Conservation (phyloP, 2,797 vertebrate genomes). For the Acanthurus leucopareius region DNA sequence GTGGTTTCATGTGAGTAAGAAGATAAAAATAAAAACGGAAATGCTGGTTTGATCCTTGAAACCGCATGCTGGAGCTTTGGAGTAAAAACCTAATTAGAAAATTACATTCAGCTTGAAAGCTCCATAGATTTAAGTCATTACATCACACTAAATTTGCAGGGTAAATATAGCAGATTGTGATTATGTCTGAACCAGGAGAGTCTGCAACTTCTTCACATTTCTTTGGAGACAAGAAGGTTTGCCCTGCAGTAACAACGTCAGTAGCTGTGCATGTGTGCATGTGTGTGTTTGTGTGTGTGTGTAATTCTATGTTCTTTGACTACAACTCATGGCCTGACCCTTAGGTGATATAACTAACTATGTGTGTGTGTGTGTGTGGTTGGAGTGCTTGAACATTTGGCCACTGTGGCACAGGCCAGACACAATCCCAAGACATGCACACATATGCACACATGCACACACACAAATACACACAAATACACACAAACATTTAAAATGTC, state of each 20-base stretch:
- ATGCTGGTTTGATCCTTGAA: not conserved
- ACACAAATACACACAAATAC: too few relatives aligned
- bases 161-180: conserved; percentile 44
- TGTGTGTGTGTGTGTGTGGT: conserved; percentile 27
- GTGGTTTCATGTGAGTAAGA: conserved; percentile 24
- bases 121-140: conserved; percentile 21
- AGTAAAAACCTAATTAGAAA: conserved; percentile 32
- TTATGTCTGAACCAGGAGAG: conserved; percentile 30
- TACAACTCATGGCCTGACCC: conserved; percentile 63
- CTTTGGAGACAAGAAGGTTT: conserved; percentile 23
- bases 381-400: conserved; percentile 47
- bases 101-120: not conserved
- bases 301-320: not conserved
- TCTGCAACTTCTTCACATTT: conserved; percentile 37
- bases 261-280: conserved; percentile 8
- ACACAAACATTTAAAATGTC: too few relatives aligned
- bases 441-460: too few relatives aligned
- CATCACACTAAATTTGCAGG: conserved; percentile 13
- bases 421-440: too few relatives aligned
- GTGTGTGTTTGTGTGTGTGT: conserved; percentile 45
- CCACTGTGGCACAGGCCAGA: conserved; percentile 32
- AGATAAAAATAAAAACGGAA: conserved; percentile 24
- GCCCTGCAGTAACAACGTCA: conserved; percentile 39
- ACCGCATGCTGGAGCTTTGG: not conserved
- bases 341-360: conserved; percentile 65